These are phyloP conservation scores for Drosophila kohkoa DNA, from an alignment of 1,140 invertebrate genomes.

Conservation along the genomic window DNA sequence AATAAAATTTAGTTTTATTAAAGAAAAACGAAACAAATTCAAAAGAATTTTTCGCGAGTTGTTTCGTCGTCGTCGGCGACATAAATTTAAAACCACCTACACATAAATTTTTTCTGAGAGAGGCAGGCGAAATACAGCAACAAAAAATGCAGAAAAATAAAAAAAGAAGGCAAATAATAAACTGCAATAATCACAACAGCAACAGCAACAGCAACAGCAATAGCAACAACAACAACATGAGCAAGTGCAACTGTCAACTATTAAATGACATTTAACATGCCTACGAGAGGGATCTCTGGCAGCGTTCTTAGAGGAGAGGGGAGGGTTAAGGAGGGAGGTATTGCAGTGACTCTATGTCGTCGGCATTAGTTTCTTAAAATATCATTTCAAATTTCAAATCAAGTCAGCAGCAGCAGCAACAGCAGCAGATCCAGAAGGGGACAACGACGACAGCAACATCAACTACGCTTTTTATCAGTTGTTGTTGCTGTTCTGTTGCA, in stretches of 20 bases:
- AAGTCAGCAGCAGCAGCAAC: conserved; percentile 50
- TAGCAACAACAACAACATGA: conserved; percentile 57
- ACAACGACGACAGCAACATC: conserved; percentile 5
- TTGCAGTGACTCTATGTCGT: conserved; percentile 19
- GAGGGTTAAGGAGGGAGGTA: too few relatives aligned
- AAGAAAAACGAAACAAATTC: conserved; percentile 81
- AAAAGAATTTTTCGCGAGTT: conserved; percentile 79
- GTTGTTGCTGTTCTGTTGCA: conserved; percentile 31
- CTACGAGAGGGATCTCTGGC: conserved; percentile 50
- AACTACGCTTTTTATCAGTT: conserved; percentile 46
- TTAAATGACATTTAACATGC: conserved; percentile 83
- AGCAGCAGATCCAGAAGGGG: conserved; percentile 30
- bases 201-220: conserved; percentile 59
- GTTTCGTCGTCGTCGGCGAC: conserved; percentile 63
- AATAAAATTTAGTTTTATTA: conserved; percentile 83
- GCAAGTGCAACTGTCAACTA: conserved; percentile 82
- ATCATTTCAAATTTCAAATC: conserved; percentile 81
- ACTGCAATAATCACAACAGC: conserved; percentile 72
- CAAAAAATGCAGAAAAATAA: not conserved
- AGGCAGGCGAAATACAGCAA: conserved; percentile 26
- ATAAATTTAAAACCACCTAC: conserved; percentile 70
- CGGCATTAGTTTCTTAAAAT: conserved; percentile 79
- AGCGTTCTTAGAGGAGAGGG: too few relatives aligned
- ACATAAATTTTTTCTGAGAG: conserved; percentile 72
- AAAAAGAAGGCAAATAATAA: conserved; percentile 52